These are phyloP conservation scores for Patella pellucida DNA, from an alignment of 2,888 invertebrate species.

Conservation along the genomic window DNA sequence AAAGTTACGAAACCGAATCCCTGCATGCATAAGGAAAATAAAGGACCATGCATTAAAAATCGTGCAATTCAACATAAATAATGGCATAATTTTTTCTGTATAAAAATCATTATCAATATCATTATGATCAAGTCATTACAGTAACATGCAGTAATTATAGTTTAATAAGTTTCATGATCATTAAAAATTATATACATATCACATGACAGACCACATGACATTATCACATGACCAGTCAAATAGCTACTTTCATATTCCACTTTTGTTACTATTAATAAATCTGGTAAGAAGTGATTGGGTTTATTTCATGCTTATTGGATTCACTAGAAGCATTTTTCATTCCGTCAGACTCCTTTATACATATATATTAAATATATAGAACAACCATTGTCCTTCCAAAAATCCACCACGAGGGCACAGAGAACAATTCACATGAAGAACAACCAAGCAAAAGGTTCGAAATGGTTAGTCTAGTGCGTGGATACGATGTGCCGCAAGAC, in stretches of 20 bases:
- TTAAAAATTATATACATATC: no score
- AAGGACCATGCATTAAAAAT: constrained; percentile 62
- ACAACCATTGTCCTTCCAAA: background rate
- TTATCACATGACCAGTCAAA: no score
- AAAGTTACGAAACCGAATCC: constrained; percentile 99
- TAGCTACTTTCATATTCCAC: no score
- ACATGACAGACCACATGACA: no score
- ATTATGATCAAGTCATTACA: constrained; percentile 13
- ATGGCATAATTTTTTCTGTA: constrained; percentile 37
- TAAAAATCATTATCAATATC: constrained; percentile 24
- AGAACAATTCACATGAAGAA: background rate
- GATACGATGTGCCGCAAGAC: no score
- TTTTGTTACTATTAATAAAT: background rate
- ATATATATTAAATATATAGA: background rate
- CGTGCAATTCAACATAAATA: constrained; percentile 64
- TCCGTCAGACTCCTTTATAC: background rate
- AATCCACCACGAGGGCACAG: background rate
- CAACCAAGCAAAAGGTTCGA: background rate
- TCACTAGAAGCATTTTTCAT: constrained; percentile 7
- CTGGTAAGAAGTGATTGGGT: background rate
- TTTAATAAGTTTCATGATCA: no score
- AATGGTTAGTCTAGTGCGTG: constrained; percentile 2
- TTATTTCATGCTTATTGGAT: background rate
- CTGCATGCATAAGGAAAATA: constrained; percentile 87
- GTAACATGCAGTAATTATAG: background rate